Conservation (phyloP, 2,888 invertebrate genomes). For the Chalcosyrphus nemorum region DNA sequence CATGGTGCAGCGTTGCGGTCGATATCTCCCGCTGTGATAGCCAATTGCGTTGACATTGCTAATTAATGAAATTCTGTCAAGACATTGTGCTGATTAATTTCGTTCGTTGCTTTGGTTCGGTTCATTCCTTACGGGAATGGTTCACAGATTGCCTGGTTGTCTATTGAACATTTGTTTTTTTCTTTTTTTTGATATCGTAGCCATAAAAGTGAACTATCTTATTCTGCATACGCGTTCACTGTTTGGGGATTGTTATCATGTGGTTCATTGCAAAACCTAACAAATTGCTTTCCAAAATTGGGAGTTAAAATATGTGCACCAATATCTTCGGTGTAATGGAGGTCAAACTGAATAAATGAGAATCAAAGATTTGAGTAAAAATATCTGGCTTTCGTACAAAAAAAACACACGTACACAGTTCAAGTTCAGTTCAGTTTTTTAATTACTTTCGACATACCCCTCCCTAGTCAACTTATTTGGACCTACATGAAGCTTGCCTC, state of each 20-base stretch:
- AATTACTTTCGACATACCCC: too few species aligned
- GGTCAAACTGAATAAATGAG: too few species aligned
- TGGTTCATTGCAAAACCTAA: background rate
- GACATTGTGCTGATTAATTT: slow-evolving; percentile 69
- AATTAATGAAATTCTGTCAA: slow-evolving; percentile 76
- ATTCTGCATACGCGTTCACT: background rate
- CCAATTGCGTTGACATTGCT: slow-evolving; percentile 76
- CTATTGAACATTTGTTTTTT: background rate
- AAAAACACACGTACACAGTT: too few species aligned
- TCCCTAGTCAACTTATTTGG: too few species aligned
- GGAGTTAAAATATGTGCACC: too few species aligned
- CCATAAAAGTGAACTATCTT: slow-evolving; percentile 11
- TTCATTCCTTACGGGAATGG: slow-evolving; percentile 48
- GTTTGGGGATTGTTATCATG: background rate
- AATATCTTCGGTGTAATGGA: too few species aligned
- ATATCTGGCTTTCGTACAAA: too few species aligned
- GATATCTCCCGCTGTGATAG: slow-evolving; percentile 74
- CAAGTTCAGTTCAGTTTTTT: too few species aligned
- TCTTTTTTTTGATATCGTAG: background rate
- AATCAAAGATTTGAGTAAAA: too few species aligned
- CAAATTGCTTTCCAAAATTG: background rate
- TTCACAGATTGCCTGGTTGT: slow-evolving; percentile 48
- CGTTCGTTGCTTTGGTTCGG: slow-evolving; percentile 55
- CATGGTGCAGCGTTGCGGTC: slow-evolving; percentile 45
- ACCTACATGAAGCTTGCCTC: too few species aligned